phyloP scores from a whole-genome alignment of 2,113 vertebrate species.

The Pomatorhinus ruficollis region DNA sequence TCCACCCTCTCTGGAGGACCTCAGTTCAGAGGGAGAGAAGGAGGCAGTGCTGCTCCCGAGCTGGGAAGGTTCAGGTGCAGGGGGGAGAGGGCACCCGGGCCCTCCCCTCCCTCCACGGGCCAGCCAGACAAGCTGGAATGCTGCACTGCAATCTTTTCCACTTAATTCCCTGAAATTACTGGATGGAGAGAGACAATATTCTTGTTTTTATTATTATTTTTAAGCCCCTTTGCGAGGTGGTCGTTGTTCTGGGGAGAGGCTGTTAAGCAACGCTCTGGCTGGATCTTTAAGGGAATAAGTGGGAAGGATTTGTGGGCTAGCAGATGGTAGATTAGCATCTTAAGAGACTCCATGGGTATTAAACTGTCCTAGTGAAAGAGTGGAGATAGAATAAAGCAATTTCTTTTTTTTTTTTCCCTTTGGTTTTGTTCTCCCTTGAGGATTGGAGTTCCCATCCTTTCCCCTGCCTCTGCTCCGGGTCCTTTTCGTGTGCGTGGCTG shows the following conservation, averaged over 20 bases:
- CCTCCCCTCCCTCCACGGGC: not conserved
- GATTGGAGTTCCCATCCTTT: not conserved
- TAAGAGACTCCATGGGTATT: conserved; percentile 22
- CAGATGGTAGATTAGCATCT: conserved; percentile 59
- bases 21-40: not conserved
- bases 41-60: not conserved
- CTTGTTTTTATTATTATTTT: no score
- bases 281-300: conserved; percentile 46
- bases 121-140: not conserved
- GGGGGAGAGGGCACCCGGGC: not conserved
- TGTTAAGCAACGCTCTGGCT: not conserved
- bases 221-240: not conserved
- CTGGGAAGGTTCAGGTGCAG: not conserved
- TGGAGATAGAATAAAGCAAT: conserved; percentile 9
- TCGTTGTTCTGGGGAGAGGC: not conserved
- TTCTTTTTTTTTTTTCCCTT: not conserved
- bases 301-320: conserved; percentile 40
- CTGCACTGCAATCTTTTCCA: not conserved
- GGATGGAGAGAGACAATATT: not conserved
- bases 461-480: not conserved
- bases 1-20: not conserved
- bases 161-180: not conserved
- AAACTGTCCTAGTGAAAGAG: conserved; percentile 19
- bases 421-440: not conserved
- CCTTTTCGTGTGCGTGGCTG: not conserved